A percentile compares a stretch with the other conserved stretches of the same genome.
Conservation (phyloP, 2,113 vertebrate genomes). For the Gobiocypris rarus region DNA sequence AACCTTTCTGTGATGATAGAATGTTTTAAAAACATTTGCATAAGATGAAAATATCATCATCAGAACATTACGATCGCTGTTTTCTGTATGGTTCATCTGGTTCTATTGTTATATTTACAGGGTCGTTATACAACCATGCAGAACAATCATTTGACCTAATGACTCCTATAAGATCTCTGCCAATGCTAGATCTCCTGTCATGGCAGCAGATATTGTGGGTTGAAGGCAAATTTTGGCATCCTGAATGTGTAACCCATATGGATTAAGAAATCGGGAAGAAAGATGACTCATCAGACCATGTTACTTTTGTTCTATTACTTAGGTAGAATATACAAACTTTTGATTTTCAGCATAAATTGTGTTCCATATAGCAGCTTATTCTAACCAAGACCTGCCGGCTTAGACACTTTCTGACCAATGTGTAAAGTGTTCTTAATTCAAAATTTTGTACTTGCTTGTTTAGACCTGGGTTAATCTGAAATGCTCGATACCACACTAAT, state of each 20-base stretch:
- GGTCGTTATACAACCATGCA: neutral
- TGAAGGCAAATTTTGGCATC: slow-evolving; percentile 15
- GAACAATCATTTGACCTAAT: neutral
- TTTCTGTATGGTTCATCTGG: neutral
- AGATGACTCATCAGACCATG: neutral
- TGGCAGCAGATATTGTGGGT: neutral
- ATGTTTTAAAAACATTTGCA: neutral
- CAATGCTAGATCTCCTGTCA: neutral
- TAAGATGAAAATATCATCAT: neutral
- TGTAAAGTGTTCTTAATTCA: neutral
- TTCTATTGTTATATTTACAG: neutral
- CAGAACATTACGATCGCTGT: neutral
- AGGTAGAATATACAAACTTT: neutral
- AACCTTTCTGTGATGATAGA: neutral
- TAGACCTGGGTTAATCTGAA: neutral
- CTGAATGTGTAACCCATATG: neutral
- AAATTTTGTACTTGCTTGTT: neutral
- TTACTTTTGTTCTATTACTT: neutral
- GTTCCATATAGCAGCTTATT: neutral
- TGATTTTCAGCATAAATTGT: neutral
- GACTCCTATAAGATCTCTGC: neutral
- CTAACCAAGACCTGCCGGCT: neutral
- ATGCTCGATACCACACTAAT: neutral
- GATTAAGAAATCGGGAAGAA: neutral
- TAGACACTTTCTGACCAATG: neutral